Evolutionary conservation across 2,113 vertebrate species (phyloP), one percentile per base, ranked within the genome.

Genomic region (human (Homo sapiens)): DNA sequence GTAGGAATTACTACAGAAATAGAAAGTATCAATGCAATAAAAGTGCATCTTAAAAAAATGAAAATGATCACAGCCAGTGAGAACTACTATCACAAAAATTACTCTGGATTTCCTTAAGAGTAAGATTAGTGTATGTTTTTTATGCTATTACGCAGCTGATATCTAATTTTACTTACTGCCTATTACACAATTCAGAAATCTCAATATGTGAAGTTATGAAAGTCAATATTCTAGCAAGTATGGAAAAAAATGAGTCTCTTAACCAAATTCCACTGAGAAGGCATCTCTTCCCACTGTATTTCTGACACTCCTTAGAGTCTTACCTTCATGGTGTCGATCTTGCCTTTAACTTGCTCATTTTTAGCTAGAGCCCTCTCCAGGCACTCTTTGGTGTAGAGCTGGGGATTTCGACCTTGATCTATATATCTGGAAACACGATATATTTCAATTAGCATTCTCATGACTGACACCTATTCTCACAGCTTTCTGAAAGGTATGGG

Each of bases 251-350:
- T 32, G 61, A 2, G 40, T 13, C 70, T 30, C 3, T 6, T 3
- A 55, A 43, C 32, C 4, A 22, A 40, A 45, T 3, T 22, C 30
- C 3, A 30, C 30, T 2, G 38, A 35, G 23, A 30, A 79, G 6
- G 75, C 48, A 48, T 79, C 78, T 80, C 35, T 12, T 43, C 23
- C 50, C 11, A 0, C 12, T 5, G 6, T 5, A 1, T 1, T 2
- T 1, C 32, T 0, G 22, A 32, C 22, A 4, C 0, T 0, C 0
- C 0, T 64, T 64, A 32, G 27, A 64, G 61, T 14, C 27, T 64
- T 64, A 99, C 99, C 99, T 99, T 99, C 99, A 99, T 99, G 0
- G 99, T 99, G 97, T 99, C 99, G 30, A 99, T 99, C 99, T 99
- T 99, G 66, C 99, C 99, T 98, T 99, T 99, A 32, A 99, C 99